phyloP scores from a whole-genome alignment of 1,140 invertebrate species.

The Heterodera carotae region DNA sequence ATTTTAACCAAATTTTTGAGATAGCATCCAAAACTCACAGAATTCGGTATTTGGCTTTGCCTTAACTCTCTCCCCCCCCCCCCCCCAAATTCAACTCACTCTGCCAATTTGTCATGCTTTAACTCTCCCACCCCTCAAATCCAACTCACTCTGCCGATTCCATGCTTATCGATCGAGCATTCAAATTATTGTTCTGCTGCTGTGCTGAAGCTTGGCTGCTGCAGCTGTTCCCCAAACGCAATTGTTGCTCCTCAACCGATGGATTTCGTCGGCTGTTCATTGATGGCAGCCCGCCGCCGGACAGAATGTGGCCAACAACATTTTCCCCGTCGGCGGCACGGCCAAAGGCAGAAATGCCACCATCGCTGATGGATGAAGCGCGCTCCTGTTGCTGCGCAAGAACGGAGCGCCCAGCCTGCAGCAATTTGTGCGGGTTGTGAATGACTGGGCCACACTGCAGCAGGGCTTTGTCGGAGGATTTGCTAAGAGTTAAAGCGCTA shows the following conservation, averaged over 20 bases:
- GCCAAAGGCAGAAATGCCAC: not conserved
- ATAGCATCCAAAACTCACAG: too few species aligned
- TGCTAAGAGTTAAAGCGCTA: not conserved
- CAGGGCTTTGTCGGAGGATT: not conserved
- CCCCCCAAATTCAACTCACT: too few species aligned
- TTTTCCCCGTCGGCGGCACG: not conserved
- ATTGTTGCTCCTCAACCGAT: too few species aligned
- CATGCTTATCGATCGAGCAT: slow-evolving; percentile 8
- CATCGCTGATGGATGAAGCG: not conserved
- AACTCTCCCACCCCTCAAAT: too few species aligned
- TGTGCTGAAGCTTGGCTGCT: not conserved
- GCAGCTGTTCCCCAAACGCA: not conserved
- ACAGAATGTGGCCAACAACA: not conserved
- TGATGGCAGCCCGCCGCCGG: not conserved
- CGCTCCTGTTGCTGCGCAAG: not conserved
- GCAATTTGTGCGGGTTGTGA: slow-evolving; percentile 10
- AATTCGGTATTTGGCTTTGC: too few species aligned
- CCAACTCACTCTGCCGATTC: slow-evolving; percentile 19
- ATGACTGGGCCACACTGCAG: not conserved
- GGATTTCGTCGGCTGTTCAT: not conserved
- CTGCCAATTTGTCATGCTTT: too few species aligned
- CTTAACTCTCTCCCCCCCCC: too few species aligned
- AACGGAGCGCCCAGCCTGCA: slow-evolving; percentile 27
- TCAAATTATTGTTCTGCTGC: not conserved
- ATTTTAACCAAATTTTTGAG: too few species aligned